These are phyloP conservation scores for Poeciliopsis prolifica DNA, from an alignment of 2,113 vertebrate species.

Conservation along the genomic window DNA sequence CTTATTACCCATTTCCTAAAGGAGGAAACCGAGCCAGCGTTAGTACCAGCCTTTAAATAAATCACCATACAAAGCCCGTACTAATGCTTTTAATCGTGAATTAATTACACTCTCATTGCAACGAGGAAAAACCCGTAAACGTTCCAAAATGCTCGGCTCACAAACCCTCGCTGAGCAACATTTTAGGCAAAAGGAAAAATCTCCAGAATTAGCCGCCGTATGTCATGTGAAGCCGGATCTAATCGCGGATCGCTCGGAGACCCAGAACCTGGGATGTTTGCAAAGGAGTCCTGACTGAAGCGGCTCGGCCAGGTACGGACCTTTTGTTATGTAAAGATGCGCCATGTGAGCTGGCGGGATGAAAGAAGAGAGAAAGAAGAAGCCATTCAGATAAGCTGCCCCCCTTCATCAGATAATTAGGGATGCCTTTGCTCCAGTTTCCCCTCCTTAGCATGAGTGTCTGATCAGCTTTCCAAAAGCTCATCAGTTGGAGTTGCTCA, in stretches of 20 bases:
- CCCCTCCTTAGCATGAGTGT: conserved; percentile 80
- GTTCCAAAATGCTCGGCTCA: conserved; percentile 52
- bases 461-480: conserved; percentile 84
- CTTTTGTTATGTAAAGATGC: conserved; percentile 84
- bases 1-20: conserved; percentile 76
- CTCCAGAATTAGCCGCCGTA: not conserved
- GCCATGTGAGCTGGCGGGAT: conserved; percentile 78
- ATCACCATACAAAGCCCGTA: conserved; percentile 75
- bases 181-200: conserved; percentile 27
- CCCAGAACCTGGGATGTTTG: conserved; percentile 36
- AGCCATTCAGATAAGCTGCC: conserved; percentile 83
- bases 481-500: conserved; percentile 74
- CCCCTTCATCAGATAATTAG: conserved; percentile 78
- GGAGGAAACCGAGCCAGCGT: conserved; percentile 70
- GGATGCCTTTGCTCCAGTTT: conserved; percentile 82
- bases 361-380: conserved; percentile 80
- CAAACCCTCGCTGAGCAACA: conserved; percentile 17
- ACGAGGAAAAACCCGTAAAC: conserved; percentile 50
- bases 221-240: conserved; percentile 6
- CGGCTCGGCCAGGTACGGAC: conserved; percentile 61
- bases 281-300: conserved; percentile 59
- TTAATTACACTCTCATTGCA: conserved; percentile 64
- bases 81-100: conserved; percentile 78
- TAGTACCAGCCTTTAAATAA: conserved; percentile 73
- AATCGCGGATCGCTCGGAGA: conserved; percentile 15